Evolutionary conservation across 2,888 invertebrate genomes (phyloP).

Genomic region (Dicranocentrus wangi): DNA sequence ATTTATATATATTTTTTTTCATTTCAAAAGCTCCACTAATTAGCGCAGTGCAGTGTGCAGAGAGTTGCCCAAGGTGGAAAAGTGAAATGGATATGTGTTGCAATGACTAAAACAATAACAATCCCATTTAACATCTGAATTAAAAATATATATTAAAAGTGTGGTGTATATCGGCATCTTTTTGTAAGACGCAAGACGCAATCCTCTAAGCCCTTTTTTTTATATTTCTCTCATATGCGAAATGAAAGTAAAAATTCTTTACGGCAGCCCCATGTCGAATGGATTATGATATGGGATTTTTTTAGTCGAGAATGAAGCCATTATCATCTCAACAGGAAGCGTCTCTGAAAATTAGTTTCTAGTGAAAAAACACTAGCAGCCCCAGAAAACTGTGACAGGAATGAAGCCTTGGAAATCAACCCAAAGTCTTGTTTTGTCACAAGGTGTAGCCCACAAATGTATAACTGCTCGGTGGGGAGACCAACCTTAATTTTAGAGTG

Average conservation of each 20-base stretch:
- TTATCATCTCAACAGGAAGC: slow-evolving; percentile 51
- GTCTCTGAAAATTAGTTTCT: slow-evolving; percentile 21
- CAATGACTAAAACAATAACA: background rate
- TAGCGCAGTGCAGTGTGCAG: too few species aligned
- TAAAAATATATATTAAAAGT: too few species aligned
- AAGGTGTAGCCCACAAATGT: slow-evolving; percentile 29
- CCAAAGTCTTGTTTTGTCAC: background rate
- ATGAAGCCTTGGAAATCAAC: background rate
- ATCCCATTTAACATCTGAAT: too few species aligned
- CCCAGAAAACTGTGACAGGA: background rate
- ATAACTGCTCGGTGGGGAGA: slow-evolving; percentile 16
- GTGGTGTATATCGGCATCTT: too few species aligned
- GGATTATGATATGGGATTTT: too few species aligned
- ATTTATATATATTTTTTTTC: too few species aligned
- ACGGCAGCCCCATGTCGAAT: too few species aligned
- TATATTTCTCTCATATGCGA: too few species aligned
- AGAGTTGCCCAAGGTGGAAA: background rate
- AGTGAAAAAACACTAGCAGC: background rate
- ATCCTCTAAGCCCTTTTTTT: too few species aligned
- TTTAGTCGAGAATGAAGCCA: slow-evolving; percentile 5
- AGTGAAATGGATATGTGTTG: slow-evolving; percentile 6
- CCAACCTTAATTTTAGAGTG: slow-evolving; percentile 46
- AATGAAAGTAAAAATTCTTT: too few species aligned
- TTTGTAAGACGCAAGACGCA: too few species aligned
- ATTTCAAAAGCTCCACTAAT: too few species aligned